These are phyloP conservation scores for Hippocampus barbouri DNA, from an alignment of 2,113 vertebrate species.

Conservation along the genomic window DNA sequence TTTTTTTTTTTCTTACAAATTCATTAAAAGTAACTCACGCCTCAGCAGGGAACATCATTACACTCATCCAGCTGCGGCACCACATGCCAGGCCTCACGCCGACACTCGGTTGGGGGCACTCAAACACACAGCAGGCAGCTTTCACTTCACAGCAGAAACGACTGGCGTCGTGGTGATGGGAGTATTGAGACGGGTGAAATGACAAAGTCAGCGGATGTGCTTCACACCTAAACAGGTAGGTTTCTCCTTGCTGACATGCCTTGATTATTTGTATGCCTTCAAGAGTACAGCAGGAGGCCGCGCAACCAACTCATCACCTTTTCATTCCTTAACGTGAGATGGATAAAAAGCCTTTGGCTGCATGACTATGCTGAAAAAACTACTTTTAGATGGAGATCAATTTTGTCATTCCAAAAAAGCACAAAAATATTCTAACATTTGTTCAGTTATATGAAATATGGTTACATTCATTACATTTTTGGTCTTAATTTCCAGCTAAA, in stretches of 20 bases:
- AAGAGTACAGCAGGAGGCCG: conserved; percentile 39
- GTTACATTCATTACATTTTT: too few species aligned
- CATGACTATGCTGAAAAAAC: conserved; percentile 31
- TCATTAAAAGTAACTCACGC: conserved; percentile 45
- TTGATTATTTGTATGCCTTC: conserved; percentile 42
- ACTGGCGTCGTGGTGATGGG: conserved; percentile 37
- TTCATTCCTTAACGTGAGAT: conserved; percentile 49
- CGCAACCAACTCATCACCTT: conserved; percentile 34
- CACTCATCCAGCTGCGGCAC: conserved; percentile 19
- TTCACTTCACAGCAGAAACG: conserved; percentile 46
- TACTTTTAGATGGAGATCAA: neutral
- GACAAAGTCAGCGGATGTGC: conserved; percentile 23
- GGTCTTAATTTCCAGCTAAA: too few species aligned
- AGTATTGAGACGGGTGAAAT: conserved; percentile 25
- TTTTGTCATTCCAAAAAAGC: neutral
- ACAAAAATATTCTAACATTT: too few species aligned
- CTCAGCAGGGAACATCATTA: conserved; percentile 22
- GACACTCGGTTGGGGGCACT: conserved; percentile 41
- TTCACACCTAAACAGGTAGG: conserved; percentile 38
- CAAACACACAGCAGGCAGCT: conserved; percentile 57
- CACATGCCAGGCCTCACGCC: conserved; percentile 20
- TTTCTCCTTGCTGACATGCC: conserved; percentile 32
- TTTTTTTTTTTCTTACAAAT: conserved; percentile 39
- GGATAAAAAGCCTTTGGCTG: conserved; percentile 36
- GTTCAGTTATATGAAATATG: too few species aligned